Evolutionary conservation across 1,140 invertebrate genomes (phyloP), one percentile per base, ranked within the genome.

Genomic region (Leptinotarsa undecemlineata): DNA sequence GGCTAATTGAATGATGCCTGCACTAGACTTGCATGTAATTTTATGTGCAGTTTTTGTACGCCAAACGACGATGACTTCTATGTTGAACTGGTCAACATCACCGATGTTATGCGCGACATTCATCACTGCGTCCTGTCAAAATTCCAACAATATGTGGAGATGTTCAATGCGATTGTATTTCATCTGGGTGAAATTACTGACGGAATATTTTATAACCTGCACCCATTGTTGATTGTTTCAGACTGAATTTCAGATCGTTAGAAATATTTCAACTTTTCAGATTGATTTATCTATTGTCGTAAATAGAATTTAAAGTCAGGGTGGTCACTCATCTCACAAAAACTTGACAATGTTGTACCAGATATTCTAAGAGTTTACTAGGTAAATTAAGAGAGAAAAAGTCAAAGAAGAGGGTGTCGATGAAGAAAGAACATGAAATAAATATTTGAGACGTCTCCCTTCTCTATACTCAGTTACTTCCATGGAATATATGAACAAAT

Each of bases 1-100:
- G 78, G 74, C 82, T 84, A 84, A 84, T 84, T 84, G 82, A 84
- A 84, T 84, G 81, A 83, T 82, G 81, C 78, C 78, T 80, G 78
- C 79, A 79, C 78, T 75, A 76, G 76, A 79, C 76, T 79, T 77
- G 76, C 76, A 79, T 79, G 76, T 77, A 79, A 79, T 78, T 78
- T 77, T 78, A 76, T 78, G 72, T 78, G 71, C 77, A 73, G 70
- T 77, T 77, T 77, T 74, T 77, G 76, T 67, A 74, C 61, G 76
- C 72, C 13, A 19, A 23, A 48, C 71, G 33, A 33, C 70, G 70
- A 62, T 72, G 70, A 72, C 71, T 72, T 72, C 71, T 47, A 72
- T 71, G 69, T 51, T 51, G 61, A 64, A 64, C 72, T 73, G 72
- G 72, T 73, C 72, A 73, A 73, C 68, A 68, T 68, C 26, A 19